A percentile compares a stretch with the other conserved stretches of the same genome.
These are phyloP conservation scores for Pygathrix nemaeus DNA, from an alignment of 2,113 vertebrate species.

Conservation along the genomic window DNA sequence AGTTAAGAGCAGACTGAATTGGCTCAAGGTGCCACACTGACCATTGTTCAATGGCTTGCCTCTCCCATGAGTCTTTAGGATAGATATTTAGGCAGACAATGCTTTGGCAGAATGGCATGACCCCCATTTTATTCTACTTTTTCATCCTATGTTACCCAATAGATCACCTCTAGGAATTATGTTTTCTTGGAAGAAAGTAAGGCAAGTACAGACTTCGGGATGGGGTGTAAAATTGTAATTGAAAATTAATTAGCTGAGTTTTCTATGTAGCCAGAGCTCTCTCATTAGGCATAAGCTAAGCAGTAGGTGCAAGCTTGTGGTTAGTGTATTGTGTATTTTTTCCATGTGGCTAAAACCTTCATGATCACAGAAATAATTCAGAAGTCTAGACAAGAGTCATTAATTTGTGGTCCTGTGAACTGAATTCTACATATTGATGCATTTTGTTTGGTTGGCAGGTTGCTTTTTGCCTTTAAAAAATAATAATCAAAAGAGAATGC, in stretches of 20 bases:
- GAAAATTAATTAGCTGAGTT: conserved; percentile 31
- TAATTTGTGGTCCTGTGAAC: not conserved
- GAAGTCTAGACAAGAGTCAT: conserved; percentile 36
- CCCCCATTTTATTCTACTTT: not conserved
- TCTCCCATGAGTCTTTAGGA: not conserved
- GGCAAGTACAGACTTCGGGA: not conserved
- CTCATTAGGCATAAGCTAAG: not conserved
- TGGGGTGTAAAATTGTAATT: not conserved
- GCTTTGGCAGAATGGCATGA: not conserved
- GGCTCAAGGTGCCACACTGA: not conserved
- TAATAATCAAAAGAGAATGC: not conserved
- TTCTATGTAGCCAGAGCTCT: not conserved
- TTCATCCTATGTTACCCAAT: not conserved
- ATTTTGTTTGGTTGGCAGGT: not conserved
- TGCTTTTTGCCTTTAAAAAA: not conserved
- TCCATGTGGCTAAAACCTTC: not conserved
- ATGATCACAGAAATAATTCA: conserved; percentile 31
- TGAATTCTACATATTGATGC: not conserved
- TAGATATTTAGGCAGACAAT: not conserved
- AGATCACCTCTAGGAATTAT: conserved; percentile 49
- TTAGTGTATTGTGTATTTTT: not conserved
- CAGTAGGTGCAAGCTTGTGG: not conserved
- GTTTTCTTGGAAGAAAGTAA: conserved; percentile 47
- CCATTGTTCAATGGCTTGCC: not conserved
- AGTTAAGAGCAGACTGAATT: not conserved